phyloP scores from a whole-genome alignment of 2,797 vertebrate genomes.

The Acanthis flammea region DNA sequence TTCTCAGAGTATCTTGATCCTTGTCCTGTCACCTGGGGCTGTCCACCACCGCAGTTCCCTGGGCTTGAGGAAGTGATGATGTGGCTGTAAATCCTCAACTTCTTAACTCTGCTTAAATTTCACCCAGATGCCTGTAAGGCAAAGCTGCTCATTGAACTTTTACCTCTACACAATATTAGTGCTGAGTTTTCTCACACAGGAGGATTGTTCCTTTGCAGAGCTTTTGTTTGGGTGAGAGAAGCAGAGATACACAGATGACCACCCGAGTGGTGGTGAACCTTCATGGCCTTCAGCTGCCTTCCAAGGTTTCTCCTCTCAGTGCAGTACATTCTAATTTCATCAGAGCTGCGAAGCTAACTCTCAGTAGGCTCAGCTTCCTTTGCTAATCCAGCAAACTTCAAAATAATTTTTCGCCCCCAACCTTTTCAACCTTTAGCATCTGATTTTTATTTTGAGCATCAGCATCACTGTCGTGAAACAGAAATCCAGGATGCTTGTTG shows the following conservation, averaged over 20 bases:
- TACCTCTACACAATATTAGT: neutral
- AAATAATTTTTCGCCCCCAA: neutral
- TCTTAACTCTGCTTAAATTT: neutral
- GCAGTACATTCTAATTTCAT: neutral
- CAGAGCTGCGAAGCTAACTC: neutral
- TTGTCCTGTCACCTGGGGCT: neutral
- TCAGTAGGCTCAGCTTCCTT: neutral
- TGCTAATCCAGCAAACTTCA: neutral
- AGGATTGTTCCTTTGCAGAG: neutral
- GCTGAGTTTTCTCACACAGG: neutral
- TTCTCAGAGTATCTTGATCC: neutral
- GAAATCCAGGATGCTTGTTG: neutral
- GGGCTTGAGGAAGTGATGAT: neutral
- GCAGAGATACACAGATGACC: neutral
- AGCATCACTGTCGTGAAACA: neutral
- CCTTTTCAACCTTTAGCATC: neutral
- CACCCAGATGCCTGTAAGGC: neutral
- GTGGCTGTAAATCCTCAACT: neutral
- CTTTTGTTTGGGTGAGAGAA: neutral
- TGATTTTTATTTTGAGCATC: neutral
- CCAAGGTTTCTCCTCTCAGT: neutral
- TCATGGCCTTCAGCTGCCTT: neutral
- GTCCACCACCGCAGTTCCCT: neutral
- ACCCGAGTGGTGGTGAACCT: neutral
- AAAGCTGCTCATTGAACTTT: neutral